A percentile compares a stretch with the other conserved stretches of the same genome.
phyloP scores from a whole-genome alignment of 23 tunicate genomes.

The Phallusia fumigata region DNA sequence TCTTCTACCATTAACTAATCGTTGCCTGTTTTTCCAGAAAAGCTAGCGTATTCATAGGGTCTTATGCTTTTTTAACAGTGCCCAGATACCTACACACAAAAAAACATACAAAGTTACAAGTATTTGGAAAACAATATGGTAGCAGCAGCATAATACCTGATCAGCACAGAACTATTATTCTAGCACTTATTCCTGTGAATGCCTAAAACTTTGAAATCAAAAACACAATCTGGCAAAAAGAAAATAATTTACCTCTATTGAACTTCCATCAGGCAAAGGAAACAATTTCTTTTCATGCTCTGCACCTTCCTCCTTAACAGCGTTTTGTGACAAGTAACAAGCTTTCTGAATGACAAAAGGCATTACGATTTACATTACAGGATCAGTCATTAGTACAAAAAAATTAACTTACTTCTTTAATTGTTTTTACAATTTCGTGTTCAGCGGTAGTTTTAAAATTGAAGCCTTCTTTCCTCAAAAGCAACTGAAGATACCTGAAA shows the following conservation, averaged over 20 bases:
- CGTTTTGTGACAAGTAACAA: slow-evolving; percentile 73
- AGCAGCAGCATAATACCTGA: no score
- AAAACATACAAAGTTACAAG: no score
- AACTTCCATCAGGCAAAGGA: slow-evolving; percentile 87
- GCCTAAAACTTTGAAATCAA: no score
- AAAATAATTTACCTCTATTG: slow-evolving; percentile 68
- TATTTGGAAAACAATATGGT: no score
- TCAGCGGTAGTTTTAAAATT: slow-evolving; percentile 95
- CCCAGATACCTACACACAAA: no score
- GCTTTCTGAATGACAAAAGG: slow-evolving; percentile 48
- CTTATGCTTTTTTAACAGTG: no score
- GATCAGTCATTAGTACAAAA: background rate
- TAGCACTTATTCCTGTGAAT: no score
- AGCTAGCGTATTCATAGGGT: no score
- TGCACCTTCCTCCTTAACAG: slow-evolving; percentile 75
- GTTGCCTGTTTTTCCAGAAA: no score
- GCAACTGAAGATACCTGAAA: slow-evolving; percentile 66
- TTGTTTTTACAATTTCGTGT: slow-evolving; percentile 87
- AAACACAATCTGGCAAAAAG: no score
- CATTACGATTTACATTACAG: background rate
- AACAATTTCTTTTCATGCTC: slow-evolving; percentile 75
- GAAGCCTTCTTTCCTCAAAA: slow-evolving; percentile 95
- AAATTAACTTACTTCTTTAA: slow-evolving; percentile 57
- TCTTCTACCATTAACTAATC: no score
- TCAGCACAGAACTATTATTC: no score